Evolutionary conservation across 1,140 invertebrate species (phyloP).

Genomic region (Triops cancriformis): DNA sequence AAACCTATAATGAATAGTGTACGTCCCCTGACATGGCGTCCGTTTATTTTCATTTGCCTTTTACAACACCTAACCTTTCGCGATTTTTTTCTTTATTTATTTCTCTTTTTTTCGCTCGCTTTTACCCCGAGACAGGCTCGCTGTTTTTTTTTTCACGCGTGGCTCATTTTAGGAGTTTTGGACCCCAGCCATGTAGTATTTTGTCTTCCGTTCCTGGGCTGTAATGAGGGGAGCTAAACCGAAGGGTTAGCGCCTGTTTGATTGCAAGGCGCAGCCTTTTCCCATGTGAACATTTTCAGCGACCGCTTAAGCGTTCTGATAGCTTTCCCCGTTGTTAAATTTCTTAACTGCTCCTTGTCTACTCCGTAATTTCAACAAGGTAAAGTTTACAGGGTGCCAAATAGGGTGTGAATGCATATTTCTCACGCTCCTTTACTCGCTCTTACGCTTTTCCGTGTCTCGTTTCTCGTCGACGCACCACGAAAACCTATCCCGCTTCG

Average conservation of each 20-base stretch:
- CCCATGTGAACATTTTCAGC: background rate
- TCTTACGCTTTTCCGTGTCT: background rate
- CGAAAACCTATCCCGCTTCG: background rate
- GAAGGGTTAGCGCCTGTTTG: background rate
- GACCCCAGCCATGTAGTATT: background rate
- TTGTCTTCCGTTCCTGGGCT: background rate
- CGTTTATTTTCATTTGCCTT: too few species aligned
- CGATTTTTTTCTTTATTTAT: too few species aligned
- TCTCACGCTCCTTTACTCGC: background rate
- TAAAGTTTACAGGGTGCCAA: conserved; percentile 5
- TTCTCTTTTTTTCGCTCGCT: too few species aligned
- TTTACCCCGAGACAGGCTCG: too few species aligned
- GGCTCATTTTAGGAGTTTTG: background rate
- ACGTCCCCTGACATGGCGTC: too few species aligned
- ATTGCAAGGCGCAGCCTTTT: background rate
- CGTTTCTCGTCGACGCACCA: background rate
- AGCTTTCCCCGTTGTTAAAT: background rate
- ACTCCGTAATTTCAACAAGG: background rate
- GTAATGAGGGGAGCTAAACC: background rate
- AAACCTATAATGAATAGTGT: too few species aligned
- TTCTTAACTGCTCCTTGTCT: background rate
- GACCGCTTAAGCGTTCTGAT: background rate
- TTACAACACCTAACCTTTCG: too few species aligned
- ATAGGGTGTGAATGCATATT: background rate
- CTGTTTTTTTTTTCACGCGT: too few species aligned